A percentile compares a stretch with the other conserved stretches of the same genome.
phyloP scores from a whole-genome alignment of 2,888 invertebrate genomes.

The Drosophila formosana region DNA sequence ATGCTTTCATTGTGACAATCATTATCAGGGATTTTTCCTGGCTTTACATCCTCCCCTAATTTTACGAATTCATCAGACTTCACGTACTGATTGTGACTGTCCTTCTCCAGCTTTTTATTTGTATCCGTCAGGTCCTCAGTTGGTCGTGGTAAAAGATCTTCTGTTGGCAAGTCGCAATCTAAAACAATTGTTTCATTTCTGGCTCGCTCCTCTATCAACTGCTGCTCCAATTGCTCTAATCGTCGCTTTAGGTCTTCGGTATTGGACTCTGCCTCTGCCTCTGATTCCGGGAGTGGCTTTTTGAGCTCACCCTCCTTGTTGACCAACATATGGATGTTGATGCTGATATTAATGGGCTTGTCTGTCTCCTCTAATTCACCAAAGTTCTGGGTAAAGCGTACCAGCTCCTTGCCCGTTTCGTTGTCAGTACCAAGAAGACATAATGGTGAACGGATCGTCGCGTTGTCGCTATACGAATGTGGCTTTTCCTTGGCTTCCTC shows the following conservation, averaged over 20 bases:
- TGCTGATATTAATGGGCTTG: constrained; percentile 82
- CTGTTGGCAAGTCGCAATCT: constrained; percentile 32
- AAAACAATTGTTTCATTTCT: constrained; percentile 33
- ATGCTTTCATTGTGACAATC: constrained; percentile 59
- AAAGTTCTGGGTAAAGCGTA: constrained; percentile 76
- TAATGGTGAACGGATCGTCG: constrained; percentile 32
- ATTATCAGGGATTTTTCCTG: constrained; percentile 53
- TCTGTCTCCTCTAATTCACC: constrained; percentile 75
- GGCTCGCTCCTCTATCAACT: constrained; percentile 58
- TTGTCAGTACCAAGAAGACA: constrained; percentile 57
- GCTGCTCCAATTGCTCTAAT: constrained; percentile 76
- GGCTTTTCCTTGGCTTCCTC: constrained; percentile 12
- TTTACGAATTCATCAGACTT: constrained; percentile 53
- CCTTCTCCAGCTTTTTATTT: constrained; percentile 57
- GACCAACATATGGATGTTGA: constrained; percentile 82
- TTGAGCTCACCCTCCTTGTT: constrained; percentile 67
- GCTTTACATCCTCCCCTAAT: not conserved
- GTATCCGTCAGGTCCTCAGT: constrained; percentile 38
- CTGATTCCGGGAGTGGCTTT: constrained; percentile 18
- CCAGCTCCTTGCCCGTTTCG: constrained; percentile 79
- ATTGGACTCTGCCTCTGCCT: constrained; percentile 33
- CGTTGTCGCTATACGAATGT: constrained; percentile 26
- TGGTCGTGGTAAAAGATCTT: not conserved
- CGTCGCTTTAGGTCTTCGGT: constrained; percentile 74
- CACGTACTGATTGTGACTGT: constrained; percentile 60